phyloP scores from a whole-genome alignment of 2,113 vertebrate genomes.

The Limnothrissa miodon region DNA sequence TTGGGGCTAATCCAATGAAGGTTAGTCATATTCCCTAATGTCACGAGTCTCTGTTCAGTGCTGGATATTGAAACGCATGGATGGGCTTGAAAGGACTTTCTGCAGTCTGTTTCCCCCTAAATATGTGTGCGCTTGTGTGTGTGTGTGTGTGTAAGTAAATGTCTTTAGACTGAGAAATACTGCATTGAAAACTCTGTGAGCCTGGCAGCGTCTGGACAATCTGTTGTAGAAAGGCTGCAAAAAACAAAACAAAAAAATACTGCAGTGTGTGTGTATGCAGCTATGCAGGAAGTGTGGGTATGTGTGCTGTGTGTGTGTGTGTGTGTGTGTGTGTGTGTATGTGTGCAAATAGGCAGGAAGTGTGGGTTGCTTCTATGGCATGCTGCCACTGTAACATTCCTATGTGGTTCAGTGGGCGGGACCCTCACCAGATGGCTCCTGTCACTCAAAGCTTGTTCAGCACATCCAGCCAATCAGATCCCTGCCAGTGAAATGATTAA shows the following conservation, averaged over 20 bases:
- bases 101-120: too few relatives aligned
- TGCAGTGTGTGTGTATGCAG: neutral
- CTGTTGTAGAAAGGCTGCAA: constrained; percentile 15
- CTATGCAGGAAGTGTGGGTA: neutral
- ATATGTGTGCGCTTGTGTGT: constrained; percentile 2
- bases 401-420: constrained; percentile 19
- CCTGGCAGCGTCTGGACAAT: neutral
- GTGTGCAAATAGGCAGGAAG: constrained; percentile 7
- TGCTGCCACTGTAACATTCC: constrained; percentile 3
- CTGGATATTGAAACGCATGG: too few relatives aligned
- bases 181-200: neutral
- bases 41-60: too few relatives aligned
- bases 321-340: constrained; percentile 21
- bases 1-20: too few relatives aligned
- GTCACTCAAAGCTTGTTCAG: constrained; percentile 23
- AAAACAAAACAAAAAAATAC: too few relatives aligned
- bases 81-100: too few relatives aligned
- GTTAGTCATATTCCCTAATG: too few relatives aligned
- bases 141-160: neutral
- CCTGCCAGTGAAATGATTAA: neutral
- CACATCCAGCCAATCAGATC: neutral
- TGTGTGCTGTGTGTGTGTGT: neutral
- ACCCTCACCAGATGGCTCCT: constrained; percentile 31
- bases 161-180: neutral
- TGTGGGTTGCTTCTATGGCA: constrained; percentile 13